These are phyloP conservation scores for Periplaneta americana DNA, from an alignment of 1,140 invertebrate genomes.

Conservation along the genomic window DNA sequence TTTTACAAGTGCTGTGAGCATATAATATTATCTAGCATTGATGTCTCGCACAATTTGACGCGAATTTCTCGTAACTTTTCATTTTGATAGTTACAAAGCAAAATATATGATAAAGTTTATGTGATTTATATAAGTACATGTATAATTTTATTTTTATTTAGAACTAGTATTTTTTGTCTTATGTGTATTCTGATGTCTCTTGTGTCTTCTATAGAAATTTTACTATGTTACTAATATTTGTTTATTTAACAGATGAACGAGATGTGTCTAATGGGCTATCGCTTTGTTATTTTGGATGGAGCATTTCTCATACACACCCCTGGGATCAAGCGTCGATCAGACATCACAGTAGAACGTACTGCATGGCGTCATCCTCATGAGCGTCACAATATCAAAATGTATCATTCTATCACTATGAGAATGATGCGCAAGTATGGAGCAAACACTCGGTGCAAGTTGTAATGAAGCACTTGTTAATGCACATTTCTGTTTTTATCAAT, in stretches of 20 bases:
- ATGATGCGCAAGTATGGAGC: constrained; percentile 44
- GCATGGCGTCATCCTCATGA: constrained; percentile 39
- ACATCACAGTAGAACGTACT: constrained; percentile 32
- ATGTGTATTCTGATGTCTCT: too few relatives aligned
- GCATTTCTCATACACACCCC: constrained; percentile 75
- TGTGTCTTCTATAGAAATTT: too few relatives aligned
- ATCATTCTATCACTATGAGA: constrained; percentile 50
- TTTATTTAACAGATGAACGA: constrained; percentile 67
- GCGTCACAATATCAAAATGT: constrained; percentile 52
- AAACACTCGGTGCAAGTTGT: constrained; percentile 47
- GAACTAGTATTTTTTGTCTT: too few relatives aligned
- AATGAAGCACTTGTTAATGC: background rate
- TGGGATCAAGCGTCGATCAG: constrained; percentile 51
- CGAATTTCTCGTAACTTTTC: too few relatives aligned
- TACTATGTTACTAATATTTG: too few relatives aligned
- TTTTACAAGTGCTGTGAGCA: too few relatives aligned
- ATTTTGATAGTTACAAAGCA: too few relatives aligned
- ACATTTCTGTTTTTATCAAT: background rate
- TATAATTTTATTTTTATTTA: too few relatives aligned
- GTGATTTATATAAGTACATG: too few relatives aligned
- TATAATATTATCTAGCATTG: too few relatives aligned
- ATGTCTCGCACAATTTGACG: too few relatives aligned
- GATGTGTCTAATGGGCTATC: constrained; percentile 69
- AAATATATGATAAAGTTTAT: too few relatives aligned
- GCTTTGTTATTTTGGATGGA: constrained; percentile 68